Evolutionary conservation across 2,888 invertebrate species (phyloP).

Genomic region (Aphidius colemani): DNA sequence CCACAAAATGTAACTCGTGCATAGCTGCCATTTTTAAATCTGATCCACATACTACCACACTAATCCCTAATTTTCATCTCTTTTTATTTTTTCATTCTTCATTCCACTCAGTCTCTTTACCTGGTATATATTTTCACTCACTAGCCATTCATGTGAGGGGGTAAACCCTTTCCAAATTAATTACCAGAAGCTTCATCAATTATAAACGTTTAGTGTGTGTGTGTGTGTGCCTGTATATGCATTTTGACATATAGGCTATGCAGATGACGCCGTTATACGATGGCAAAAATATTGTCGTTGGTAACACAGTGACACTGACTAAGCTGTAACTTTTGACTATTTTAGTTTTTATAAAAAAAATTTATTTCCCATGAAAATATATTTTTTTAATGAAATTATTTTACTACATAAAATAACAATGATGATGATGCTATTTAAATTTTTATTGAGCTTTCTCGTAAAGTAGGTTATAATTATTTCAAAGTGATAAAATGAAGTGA

Average conservation of each 20-base stretch:
- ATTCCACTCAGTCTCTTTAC: constrained; percentile 20
- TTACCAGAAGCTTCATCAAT: constrained; percentile 58
- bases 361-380: not conserved
- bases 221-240: constrained; percentile 40
- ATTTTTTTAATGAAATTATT: too few species aligned
- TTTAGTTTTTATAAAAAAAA: not conserved
- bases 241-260: constrained; percentile 58
- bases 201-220: constrained; percentile 46
- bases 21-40: constrained; percentile 13
- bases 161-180: constrained; percentile 52
- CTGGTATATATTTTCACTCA: constrained; percentile 14
- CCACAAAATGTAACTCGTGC: constrained; percentile 33
- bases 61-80: constrained; percentile 14
- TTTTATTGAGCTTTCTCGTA: too few species aligned
- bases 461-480: too few species aligned
- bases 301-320: not conserved
- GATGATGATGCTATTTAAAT: too few species aligned
- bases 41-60: constrained; percentile 2
- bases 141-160: constrained; percentile 25
- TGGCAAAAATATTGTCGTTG: constrained; percentile 29
- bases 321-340: constrained; percentile 27
- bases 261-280: constrained; percentile 51
- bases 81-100: not conserved
- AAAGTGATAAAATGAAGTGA: too few species aligned
- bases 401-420: too few species aligned